Evolutionary conservation across 2,888 invertebrate genomes (phyloP), one percentile per base, ranked within the genome.

Genomic region (Drosophila percnosoma): DNA sequence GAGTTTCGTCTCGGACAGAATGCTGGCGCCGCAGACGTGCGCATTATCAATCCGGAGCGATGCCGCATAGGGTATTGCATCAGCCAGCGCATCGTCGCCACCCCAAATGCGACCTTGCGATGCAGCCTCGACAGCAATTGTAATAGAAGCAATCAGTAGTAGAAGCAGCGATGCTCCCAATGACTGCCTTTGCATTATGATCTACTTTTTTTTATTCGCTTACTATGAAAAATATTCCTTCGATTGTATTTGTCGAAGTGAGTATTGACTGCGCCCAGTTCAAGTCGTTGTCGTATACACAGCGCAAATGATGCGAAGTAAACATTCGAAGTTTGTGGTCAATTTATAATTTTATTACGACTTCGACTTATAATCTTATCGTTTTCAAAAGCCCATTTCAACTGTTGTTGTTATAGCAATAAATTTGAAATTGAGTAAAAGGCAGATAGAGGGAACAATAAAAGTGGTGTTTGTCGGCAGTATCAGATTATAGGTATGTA

Each of bases 21-120:
- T 91, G 59, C 72, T 82, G 13, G 86, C 93, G 15, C 93, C 92
- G 58, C 93, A 93, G 2, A 78, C 74, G 68, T 92, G 91, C 4
- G 76, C 81, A 27, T 79, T 80, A 54, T 91, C 86, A 52, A 89
- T 70, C 21, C 92, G 89, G 31, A 93, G 71, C 0, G 93, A 93
- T 10, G 90, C 89, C 59, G 91, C 91, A 74, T 91, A 90, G 3
- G 93, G 91, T 57, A 91, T 92, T 62, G 76, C 84, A 3, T 75
- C 86, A 29, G 78, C 62, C 0, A 8, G 51, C 2, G 92, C 93
- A 60, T 92, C 90, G 4, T 72, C 74, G 2, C 94, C 94, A 51
- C 91, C 92, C 66, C 86, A 48, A 53, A 92, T 92, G 36, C 92
- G 86, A 0, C 48, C 67, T 6, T 61, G 4, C 1, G 64, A 69